These are phyloP conservation scores for Cheilosia pagana DNA, from an alignment of 2,888 invertebrate genomes.

Conservation along the genomic window DNA sequence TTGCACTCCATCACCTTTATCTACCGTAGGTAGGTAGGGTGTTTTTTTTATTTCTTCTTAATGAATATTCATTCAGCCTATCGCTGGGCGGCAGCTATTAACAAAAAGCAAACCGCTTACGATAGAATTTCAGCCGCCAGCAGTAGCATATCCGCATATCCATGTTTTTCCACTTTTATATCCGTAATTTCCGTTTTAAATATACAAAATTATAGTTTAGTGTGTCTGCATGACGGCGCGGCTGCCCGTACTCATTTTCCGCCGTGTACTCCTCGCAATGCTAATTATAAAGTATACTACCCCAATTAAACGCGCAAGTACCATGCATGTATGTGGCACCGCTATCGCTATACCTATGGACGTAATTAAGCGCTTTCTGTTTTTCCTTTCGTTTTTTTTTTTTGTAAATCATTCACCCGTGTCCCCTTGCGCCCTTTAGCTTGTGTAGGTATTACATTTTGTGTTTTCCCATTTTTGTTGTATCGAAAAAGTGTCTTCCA, in stretches of 20 bases:
- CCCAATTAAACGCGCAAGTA: slow-evolving; percentile 65
- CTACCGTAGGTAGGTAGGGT: neutral
- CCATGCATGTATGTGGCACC: slow-evolving; percentile 41
- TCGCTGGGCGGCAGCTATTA: slow-evolving; percentile 1
- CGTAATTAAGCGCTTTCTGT: slow-evolving; percentile 60
- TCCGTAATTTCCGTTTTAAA: slow-evolving; percentile 71
- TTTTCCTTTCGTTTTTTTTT: slow-evolving; percentile 25
- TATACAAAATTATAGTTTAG: slow-evolving; percentile 66
- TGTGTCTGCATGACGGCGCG: slow-evolving; percentile 56
- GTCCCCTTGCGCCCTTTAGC: slow-evolving; percentile 40
- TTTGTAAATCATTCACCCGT: slow-evolving; percentile 61
- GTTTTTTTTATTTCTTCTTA: neutral
- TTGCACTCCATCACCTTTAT: slow-evolving; percentile 26
- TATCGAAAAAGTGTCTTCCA: slow-evolving; percentile 35
- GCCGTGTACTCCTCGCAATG: slow-evolving; percentile 45
- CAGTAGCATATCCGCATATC: slow-evolving; percentile 34
- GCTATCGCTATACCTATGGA: slow-evolving; percentile 30
- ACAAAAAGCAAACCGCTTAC: slow-evolving; percentile 16
- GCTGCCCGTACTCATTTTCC: slow-evolving; percentile 49
- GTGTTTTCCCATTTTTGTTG: neutral
- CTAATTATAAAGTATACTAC: slow-evolving; percentile 69
- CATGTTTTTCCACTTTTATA: slow-evolving; percentile 45
- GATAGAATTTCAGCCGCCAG: slow-evolving; percentile 8
- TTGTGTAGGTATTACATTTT: slow-evolving; percentile 7
- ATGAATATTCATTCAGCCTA: slow-evolving; percentile 61